phyloP scores from a whole-genome alignment of 2,888 invertebrate genomes.

The Oscheius onirici region DNA sequence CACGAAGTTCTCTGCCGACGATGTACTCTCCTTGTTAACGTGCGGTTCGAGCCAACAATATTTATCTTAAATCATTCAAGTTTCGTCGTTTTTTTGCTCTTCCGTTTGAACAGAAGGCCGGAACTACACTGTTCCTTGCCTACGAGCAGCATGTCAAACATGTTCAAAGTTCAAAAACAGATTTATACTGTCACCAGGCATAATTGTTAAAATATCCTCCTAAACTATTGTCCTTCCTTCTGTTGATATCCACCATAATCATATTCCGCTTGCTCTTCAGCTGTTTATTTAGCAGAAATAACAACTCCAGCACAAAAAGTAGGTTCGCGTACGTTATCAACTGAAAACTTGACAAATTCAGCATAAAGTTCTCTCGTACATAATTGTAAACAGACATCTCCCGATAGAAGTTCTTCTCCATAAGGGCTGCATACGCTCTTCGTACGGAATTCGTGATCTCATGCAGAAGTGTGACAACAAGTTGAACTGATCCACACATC shows the following conservation, averaged over 20 bases:
- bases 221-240: not conserved
- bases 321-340: constrained; percentile 3
- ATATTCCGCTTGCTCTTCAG: not conserved
- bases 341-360: too few relatives aligned
- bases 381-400: not conserved
- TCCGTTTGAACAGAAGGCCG: too few relatives aligned
- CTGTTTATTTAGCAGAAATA: not conserved
- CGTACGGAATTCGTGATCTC: constrained; percentile 1
- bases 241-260: not conserved
- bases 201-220: not conserved
- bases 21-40: too few relatives aligned
- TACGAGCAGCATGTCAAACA: too few relatives aligned
- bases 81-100: too few relatives aligned
- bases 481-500: not conserved
- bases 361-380: too few relatives aligned
- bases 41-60: too few relatives aligned
- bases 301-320: not conserved
- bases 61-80: too few relatives aligned
- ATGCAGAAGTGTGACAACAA: not conserved
- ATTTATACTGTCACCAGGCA: not conserved
- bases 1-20: too few relatives aligned
- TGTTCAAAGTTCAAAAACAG: too few relatives aligned
- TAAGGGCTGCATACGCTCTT: not conserved
- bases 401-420: not conserved
- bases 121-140: too few relatives aligned